A percentile compares a stretch with the other conserved stretches of the same genome.
Evolutionary conservation across 2,113 vertebrate genomes (phyloP).

Genomic region (Phoenicopterus ruber): DNA sequence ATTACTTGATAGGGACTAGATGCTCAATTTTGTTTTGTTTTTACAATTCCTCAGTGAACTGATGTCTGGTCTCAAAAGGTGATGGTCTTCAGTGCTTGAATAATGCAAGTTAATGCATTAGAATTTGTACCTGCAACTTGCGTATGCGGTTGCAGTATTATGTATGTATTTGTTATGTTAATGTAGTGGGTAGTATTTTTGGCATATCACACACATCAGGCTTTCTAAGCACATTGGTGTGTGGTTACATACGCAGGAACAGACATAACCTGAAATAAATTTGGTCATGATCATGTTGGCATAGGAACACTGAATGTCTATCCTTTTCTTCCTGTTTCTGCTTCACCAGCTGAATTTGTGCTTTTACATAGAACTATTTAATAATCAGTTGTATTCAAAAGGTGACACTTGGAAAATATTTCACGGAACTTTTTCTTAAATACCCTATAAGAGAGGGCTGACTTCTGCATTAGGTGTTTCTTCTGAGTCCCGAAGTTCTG

Average conservation of each 20-base stretch:
- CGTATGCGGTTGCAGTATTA: background rate
- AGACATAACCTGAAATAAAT: background rate
- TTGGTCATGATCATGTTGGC: background rate
- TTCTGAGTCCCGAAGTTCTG: background rate
- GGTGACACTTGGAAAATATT: background rate
- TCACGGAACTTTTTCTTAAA: background rate
- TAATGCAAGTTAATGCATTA: background rate
- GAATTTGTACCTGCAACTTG: background rate
- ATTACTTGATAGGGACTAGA: background rate
- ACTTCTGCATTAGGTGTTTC: background rate
- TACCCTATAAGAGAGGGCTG: background rate
- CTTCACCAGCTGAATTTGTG: background rate
- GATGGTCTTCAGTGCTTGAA: background rate
- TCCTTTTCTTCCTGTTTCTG: background rate
- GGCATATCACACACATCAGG: background rate
- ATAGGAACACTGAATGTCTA: background rate
- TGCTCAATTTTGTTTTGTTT: background rate
- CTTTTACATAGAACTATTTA: background rate
- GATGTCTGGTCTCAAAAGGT: background rate
- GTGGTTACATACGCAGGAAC: background rate
- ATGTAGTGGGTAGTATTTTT: background rate
- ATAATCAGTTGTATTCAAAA: background rate
- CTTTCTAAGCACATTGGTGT: background rate
- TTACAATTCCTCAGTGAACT: background rate
- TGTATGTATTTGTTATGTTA: background rate